Percentiles rank a stretch among this genome's conserved stretches.
phyloP scores from a whole-genome alignment of 2,888 invertebrate genomes.

The Scaptomyza tumidula region DNA sequence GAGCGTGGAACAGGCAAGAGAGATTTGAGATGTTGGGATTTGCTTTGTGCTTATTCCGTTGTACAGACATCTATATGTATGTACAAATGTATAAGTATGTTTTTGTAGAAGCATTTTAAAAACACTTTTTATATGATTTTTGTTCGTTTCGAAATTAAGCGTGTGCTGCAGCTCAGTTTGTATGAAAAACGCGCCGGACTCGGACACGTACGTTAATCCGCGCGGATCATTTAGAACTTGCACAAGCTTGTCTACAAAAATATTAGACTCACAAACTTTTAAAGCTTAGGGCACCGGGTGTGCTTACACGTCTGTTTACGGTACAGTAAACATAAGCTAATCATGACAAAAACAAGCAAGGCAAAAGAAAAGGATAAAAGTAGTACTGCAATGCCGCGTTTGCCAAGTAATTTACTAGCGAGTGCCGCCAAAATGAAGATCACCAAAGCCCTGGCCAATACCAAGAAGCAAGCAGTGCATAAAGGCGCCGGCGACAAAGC shows the following conservation, averaged over 20 bases:
- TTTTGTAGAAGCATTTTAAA: constrained; percentile 54
- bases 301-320: neutral
- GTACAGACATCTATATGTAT: constrained; percentile 10
- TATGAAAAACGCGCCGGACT: constrained; percentile 76
- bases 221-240: constrained; percentile 46
- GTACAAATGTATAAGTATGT: constrained; percentile 21
- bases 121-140: constrained; percentile 65
- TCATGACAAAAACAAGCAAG: constrained; percentile 69
- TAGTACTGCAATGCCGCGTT: constrained; percentile 16
- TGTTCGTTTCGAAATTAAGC: constrained; percentile 70
- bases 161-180: constrained; percentile 68
- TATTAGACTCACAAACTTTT: constrained; percentile 1
- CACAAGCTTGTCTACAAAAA: constrained; percentile 16
- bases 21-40: constrained; percentile 56
- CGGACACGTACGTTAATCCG: constrained; percentile 68
- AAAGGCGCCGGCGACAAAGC: constrained; percentile 36
- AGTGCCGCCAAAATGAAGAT: constrained; percentile 82
- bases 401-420: constrained; percentile 54
- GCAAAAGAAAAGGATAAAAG: constrained; percentile 63
- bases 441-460: constrained; percentile 70
- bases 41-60: constrained; percentile 53
- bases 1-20: constrained; percentile 28
- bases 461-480: constrained; percentile 57
- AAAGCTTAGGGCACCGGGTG: constrained; percentile 12
- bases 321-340: constrained; percentile 4